These are phyloP conservation scores for Flexamia atlantica DNA, from an alignment of 2,888 invertebrate genomes.

Conservation along the genomic window DNA sequence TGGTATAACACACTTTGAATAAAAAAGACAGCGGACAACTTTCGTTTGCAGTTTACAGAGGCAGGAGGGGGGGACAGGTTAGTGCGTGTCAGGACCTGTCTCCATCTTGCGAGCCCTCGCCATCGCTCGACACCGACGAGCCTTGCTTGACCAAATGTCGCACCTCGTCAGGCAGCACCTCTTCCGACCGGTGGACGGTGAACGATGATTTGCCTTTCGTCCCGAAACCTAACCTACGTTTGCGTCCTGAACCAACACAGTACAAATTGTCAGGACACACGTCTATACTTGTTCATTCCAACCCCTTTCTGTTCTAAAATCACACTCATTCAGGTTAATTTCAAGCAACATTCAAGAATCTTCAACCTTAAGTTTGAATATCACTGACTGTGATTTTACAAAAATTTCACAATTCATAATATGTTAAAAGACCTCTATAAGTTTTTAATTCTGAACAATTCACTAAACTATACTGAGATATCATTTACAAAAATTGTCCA, in stretches of 20 bases:
- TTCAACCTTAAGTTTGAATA: too few relatives aligned
- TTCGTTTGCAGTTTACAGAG: conserved; percentile 42
- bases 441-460: too few relatives aligned
- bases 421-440: too few relatives aligned
- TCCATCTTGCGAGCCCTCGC: conserved; percentile 78
- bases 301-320: not conserved
- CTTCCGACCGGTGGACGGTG: conserved; percentile 99
- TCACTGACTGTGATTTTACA: too few relatives aligned
- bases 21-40: too few relatives aligned
- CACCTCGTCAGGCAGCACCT: conserved; percentile 94
- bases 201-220: conserved; percentile 97
- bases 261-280: not conserved
- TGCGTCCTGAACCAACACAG: conserved; percentile 82
- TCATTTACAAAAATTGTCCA: too few relatives aligned
- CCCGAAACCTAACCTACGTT: conserved; percentile 96
- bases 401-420: too few relatives aligned
- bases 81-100: conserved; percentile 71
- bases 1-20: too few relatives aligned
- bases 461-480: too few relatives aligned
- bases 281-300: not conserved
- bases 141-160: conserved; percentile 84
- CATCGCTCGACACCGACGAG: conserved; percentile 96
- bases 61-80: not conserved
- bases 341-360: too few relatives aligned
- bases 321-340: not conserved